These are phyloP conservation scores for Dolichallabes microphthalmus DNA, from an alignment of 2,113 vertebrate species.

Conservation along the genomic window DNA sequence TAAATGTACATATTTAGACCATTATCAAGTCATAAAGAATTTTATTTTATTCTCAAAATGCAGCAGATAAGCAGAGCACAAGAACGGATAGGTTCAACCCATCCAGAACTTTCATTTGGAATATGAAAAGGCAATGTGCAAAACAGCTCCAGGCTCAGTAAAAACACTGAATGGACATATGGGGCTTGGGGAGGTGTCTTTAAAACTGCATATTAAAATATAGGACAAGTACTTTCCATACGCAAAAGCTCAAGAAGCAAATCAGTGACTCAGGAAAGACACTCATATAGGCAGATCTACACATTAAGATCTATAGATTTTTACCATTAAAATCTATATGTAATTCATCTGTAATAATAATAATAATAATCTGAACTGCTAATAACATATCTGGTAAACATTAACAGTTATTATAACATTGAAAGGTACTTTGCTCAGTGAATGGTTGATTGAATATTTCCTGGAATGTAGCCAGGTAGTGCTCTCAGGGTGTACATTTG, in stretches of 20 bases:
- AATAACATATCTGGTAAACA: constrained; percentile 18
- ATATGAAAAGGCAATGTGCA: constrained; percentile 66
- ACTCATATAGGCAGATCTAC: constrained; percentile 33
- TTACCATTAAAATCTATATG: constrained; percentile 53
- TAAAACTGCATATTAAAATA: constrained; percentile 1
- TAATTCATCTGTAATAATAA: constrained; percentile 56
- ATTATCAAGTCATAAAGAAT: constrained; percentile 50
- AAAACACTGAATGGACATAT: constrained; percentile 15
- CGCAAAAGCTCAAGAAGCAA: constrained; percentile 46
- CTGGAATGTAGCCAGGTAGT: background rate
- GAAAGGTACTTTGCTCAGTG: constrained; percentile 20
- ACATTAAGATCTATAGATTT: constrained; percentile 52
- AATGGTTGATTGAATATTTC: constrained; percentile 14
- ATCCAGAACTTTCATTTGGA: constrained; percentile 43
- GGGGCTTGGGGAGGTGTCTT: background rate
- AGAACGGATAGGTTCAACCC: constrained; percentile 43
- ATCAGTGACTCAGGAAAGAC: constrained; percentile 40
- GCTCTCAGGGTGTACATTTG: constrained; percentile 14
- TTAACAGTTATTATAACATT: constrained; percentile 39
- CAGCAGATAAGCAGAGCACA: constrained; percentile 69
- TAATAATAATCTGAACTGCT: constrained; percentile 54
- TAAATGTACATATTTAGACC: constrained; percentile 41
- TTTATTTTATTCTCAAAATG: constrained; percentile 73
- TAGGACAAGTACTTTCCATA: constrained; percentile 28
- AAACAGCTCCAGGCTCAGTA: constrained; percentile 55